A percentile compares a stretch with the other conserved stretches of the same genome.
phyloP scores from a whole-genome alignment of 2,113 vertebrate genomes.

The Hippolais icterina region DNA sequence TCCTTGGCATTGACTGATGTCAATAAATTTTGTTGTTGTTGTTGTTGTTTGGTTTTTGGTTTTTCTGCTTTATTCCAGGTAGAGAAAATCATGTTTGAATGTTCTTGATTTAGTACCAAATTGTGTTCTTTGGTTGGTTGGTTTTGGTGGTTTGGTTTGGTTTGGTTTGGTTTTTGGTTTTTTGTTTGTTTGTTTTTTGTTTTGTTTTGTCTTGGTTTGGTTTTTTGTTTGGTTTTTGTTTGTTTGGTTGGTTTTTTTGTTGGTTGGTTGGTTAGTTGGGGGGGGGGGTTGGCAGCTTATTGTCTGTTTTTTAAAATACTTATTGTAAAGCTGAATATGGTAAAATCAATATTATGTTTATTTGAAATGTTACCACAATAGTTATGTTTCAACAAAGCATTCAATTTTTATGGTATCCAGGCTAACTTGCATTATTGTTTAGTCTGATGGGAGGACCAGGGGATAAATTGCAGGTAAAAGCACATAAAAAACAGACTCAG shows the following conservation, averaged over 20 bases:
- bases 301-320: background rate
- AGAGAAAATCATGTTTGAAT: background rate
- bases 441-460: background rate
- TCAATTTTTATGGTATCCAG: background rate
- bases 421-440: background rate
- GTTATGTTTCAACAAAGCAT: background rate
- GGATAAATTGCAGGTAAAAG: background rate
- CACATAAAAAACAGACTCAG: background rate
- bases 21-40: background rate
- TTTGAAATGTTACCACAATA: background rate
- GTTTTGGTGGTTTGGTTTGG: no score
- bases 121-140: no score
- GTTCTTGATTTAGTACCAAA: background rate
- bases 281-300: background rate
- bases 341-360: background rate
- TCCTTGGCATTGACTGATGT: background rate
- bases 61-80: background rate
- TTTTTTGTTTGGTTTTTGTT: background rate
- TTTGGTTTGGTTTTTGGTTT: background rate
- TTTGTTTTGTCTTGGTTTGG: no score
- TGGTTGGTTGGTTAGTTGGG: no score
- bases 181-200: no score
- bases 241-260: no score
- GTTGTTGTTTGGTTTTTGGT: no score
- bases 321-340: background rate